Base-by-base conservation (phyloP, 1,140 invertebrate genomes). In the Tetramorium alpestre region DNA sequence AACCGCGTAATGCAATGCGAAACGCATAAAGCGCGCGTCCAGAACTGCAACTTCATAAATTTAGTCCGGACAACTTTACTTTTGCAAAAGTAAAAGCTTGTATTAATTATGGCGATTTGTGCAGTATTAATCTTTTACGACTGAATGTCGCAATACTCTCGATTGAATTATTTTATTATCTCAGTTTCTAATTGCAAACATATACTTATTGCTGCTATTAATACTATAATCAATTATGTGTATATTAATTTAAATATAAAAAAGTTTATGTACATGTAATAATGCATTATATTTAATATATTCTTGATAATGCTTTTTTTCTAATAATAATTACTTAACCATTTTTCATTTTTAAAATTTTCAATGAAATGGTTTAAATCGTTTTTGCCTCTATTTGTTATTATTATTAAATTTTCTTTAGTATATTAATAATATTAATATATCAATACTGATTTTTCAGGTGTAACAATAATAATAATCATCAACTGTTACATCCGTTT, bases 51-150 rank as follows among this genome's bases (percentile, higher is more conserved):
- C 38, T 51, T 1, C 2, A 18, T 69, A 78, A 33, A 78, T 38
- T 81, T 54, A 65, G 13, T 44, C 8, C 13, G 8, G n/a, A 41
- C 22, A 28, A 41, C 18, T 22, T 69, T 69, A 33, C 22, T 54
- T 54, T 54, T 25, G 28, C 22, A 41, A 70, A 81, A 73, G 77
- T 56, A 81, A 81, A 81, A 81, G 64, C n/a, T 62, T 25, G 33
- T n/a, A 69, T 54, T 25, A 41, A 54, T 65, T 67, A 54, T 1
- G 16, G 0, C 16, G 16, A 69, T 11, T n/a, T 6, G 25, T 33
- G 2, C 25, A 18, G 54, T 25, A 51, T 54, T 80, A 54, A 81
- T n/a, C 28, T 11, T 54, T 44, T 58, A 72, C 1, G 10, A 28
- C 28, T 47, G 11, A 81, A 81, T 56, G 22, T 58, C 13, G n/a